Evolutionary conservation across 2,113 vertebrate species (phyloP).

Genomic region (Muntiacus muntjak): DNA sequence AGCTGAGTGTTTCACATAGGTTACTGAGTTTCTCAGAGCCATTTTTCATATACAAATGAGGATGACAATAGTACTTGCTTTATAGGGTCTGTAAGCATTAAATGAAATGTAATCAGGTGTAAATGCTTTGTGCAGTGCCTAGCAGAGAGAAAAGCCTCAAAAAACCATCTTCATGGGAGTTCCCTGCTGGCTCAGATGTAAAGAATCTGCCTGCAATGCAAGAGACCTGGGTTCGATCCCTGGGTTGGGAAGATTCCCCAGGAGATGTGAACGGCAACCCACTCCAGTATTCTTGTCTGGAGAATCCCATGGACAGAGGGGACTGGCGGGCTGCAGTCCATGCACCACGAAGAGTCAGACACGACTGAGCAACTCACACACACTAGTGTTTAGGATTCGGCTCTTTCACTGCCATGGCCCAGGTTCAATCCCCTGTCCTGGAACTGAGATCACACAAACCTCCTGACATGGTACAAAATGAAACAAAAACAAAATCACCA

Average conservation of each 20-base stretch:
- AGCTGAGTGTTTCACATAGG: background rate
- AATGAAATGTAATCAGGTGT: background rate
- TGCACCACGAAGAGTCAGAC: background rate
- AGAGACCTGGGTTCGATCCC: background rate
- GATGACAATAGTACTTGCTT: background rate
- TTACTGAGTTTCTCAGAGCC: background rate
- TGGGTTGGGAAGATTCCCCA: background rate
- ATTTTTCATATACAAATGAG: background rate
- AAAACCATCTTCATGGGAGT: background rate
- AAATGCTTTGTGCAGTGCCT: background rate
- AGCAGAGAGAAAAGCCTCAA: background rate
- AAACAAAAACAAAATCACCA: background rate
- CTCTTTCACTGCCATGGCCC: background rate
- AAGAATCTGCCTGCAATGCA: background rate
- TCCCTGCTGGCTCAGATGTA: background rate
- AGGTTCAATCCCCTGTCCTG: background rate
- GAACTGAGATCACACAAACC: background rate
- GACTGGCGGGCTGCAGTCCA: background rate
- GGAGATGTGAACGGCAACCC: background rate
- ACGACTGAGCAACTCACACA: background rate
- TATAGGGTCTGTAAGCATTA: background rate
- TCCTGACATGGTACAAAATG: background rate
- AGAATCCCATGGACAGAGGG: background rate
- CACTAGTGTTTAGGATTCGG: background rate
- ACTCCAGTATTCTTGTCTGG: background rate